Evolutionary conservation across 2,888 invertebrate genomes (phyloP), one percentile per base, ranked within the genome.

Genomic region (Drosophila histrio): DNA sequence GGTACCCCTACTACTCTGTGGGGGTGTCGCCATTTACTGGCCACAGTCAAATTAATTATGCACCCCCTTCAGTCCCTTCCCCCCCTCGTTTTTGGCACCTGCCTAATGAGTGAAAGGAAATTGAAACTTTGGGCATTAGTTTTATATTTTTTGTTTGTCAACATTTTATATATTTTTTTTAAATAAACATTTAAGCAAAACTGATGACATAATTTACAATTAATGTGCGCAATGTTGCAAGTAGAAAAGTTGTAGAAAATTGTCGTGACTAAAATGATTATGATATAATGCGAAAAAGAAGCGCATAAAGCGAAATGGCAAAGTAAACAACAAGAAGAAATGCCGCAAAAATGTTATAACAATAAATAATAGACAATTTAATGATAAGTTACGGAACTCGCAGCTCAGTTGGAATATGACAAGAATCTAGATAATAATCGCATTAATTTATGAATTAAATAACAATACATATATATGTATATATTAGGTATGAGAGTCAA

Each of bases 41-140:
- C n/a, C 56, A 46, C 1, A 64, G 56, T 70, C 41, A 46, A 52
- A 41, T 60, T 74, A 57, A 77, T 72, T 77, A 74, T 56, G 44
- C 32, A 13, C 46, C 9, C n/a, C n/a, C n/a, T n/a, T n/a, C n/a
- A n/a, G n/a, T n/a, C n/a, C n/a, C 15, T 11, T 5, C 21, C 11
- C 17, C 9, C 19, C 34, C 1, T 9, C n/a, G n/a, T 32, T 21
- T 21, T 11, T 1, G n/a, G 11, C 47, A 19, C n/a, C 21, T 39
- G 63, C 54, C 46, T 77, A 80, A 79, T 80, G 74, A 84, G 75
- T 68, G 69, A 83, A 61, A 74, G 80, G 74, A 81, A 83, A 80
- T 77, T 62, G 47, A 80, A 72, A 70, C 81, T 72, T 72, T 69
- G 57, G 54, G 46, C 62, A 21, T 46, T 54, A 28, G 39, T 28